Conservation (phyloP, 2,888 invertebrate species). For the Stictocephala bisonia region DNA sequence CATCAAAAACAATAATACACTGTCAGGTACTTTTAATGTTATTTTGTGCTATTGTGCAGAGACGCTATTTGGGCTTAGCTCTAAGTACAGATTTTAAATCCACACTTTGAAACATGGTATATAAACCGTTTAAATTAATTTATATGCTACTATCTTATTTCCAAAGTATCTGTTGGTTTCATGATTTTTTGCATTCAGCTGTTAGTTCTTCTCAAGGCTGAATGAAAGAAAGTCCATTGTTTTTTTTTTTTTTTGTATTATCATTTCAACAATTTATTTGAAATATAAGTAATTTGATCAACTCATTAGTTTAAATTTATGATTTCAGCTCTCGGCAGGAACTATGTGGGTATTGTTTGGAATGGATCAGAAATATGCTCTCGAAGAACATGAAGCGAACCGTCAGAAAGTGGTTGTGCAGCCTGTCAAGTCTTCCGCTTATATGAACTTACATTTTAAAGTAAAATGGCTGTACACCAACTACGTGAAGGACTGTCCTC, state of each 20-base stretch:
- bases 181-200: too few relatives aligned
- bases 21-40: too few relatives aligned
- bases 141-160: too few relatives aligned
- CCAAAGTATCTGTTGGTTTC: too few relatives aligned
- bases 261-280: neutral
- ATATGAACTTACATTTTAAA: slow-evolving; percentile 99
- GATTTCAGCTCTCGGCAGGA: slow-evolving; percentile 88
- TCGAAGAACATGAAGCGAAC: slow-evolving; percentile 98
- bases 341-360: slow-evolving; percentile 99
- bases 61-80: too few relatives aligned
- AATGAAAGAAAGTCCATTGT: too few relatives aligned
- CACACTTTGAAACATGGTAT: too few relatives aligned
- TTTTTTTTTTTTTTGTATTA: neutral
- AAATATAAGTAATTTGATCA: neutral
- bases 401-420: slow-evolving; percentile 67
- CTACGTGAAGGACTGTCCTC: slow-evolving; percentile 97
- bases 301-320: slow-evolving; percentile 22
- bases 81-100: too few relatives aligned
- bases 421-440: slow-evolving; percentile 95
- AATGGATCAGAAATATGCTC: slow-evolving; percentile 96
- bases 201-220: too few relatives aligned
- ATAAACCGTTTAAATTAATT: too few relatives aligned
- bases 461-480: slow-evolving; percentile 99
- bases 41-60: too few relatives aligned
- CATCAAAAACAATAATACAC: too few relatives aligned